phyloP scores from a whole-genome alignment of 2,797 vertebrate species.

The Urosaurus nigricauda region DNA sequence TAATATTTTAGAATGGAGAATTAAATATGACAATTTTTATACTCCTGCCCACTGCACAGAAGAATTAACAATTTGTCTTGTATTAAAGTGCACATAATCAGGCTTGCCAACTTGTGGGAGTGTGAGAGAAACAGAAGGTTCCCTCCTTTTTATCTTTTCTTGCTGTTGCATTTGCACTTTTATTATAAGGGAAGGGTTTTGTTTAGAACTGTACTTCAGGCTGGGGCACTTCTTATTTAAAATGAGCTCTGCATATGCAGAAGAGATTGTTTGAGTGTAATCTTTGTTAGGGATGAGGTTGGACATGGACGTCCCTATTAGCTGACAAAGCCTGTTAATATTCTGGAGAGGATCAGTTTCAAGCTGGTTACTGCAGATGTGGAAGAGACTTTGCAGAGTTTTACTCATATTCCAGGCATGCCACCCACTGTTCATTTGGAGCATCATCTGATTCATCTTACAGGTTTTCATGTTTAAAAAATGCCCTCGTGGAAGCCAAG shows the following conservation, averaged over 20 bases:
- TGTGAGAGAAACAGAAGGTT: background rate
- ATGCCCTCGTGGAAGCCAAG: too few species aligned
- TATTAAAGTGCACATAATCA: background rate
- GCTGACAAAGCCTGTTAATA: background rate
- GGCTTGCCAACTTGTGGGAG: background rate
- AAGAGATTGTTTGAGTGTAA: background rate
- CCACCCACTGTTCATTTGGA: too few species aligned
- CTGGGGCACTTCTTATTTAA: background rate
- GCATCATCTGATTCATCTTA: too few species aligned
- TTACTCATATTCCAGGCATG: too few species aligned
- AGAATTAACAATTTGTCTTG: slow-evolving; percentile 12
- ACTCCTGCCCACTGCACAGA: background rate
- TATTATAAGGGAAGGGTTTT: too few species aligned
- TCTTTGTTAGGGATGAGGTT: background rate
- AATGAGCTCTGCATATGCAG: too few species aligned
- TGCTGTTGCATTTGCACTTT: background rate
- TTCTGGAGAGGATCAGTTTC: background rate
- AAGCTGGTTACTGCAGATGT: background rate
- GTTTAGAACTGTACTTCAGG: background rate
- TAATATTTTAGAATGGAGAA: slow-evolving; percentile 5
- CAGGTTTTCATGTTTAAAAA: too few species aligned
- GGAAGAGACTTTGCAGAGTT: too few species aligned
- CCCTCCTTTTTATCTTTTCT: too few species aligned
- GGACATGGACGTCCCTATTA: accelerated
- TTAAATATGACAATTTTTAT: slow-evolving; percentile 13